These are phyloP conservation scores for Sphaeramia orbicularis DNA, from an alignment of 2,797 vertebrate genomes.

Conservation along the genomic window DNA sequence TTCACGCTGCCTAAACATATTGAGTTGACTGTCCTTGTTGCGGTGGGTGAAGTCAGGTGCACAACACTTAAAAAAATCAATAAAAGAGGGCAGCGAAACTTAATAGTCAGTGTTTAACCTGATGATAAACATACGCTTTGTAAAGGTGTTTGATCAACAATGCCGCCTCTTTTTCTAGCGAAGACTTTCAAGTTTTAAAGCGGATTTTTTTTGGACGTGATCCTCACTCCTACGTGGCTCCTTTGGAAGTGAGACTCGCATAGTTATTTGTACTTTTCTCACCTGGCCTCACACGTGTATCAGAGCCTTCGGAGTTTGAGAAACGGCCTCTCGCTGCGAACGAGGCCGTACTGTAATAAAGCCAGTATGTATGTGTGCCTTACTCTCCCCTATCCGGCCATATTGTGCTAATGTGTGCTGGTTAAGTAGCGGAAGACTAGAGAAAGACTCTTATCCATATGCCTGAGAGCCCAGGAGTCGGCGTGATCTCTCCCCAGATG, in stretches of 20 bases:
- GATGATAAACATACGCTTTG: conserved; percentile 4
- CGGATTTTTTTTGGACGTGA: neutral
- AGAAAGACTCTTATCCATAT: conserved; percentile 79
- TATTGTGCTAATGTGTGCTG: conserved; percentile 76
- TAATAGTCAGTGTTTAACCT: neutral
- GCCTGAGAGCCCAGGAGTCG: conserved; percentile 67
- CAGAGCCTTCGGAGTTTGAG: conserved; percentile 32
- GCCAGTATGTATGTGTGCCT: conserved; percentile 54
- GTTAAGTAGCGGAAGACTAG: conserved; percentile 76
- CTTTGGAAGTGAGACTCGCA: conserved; percentile 4
- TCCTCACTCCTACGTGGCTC: neutral
- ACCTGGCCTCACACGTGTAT: conserved; percentile 16
- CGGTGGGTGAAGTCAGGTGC: neutral
- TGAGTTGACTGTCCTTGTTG: neutral
- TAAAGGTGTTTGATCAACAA: neutral
- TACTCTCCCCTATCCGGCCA: conserved; percentile 63
- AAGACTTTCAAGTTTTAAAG: neutral
- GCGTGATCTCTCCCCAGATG: conserved; percentile 66
- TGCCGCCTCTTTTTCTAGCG: neutral
- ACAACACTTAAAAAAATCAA: conserved; percentile 8
- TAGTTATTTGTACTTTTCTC: conserved; percentile 9
- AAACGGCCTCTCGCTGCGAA: conserved; percentile 32
- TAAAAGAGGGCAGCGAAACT: conserved; percentile 19
- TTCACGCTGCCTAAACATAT: too few relatives aligned
- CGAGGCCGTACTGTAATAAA: conserved; percentile 54